Evolutionary conservation across 2,113 vertebrate genomes (phyloP).

Genomic region (Nycticryphes semicollaris): DNA sequence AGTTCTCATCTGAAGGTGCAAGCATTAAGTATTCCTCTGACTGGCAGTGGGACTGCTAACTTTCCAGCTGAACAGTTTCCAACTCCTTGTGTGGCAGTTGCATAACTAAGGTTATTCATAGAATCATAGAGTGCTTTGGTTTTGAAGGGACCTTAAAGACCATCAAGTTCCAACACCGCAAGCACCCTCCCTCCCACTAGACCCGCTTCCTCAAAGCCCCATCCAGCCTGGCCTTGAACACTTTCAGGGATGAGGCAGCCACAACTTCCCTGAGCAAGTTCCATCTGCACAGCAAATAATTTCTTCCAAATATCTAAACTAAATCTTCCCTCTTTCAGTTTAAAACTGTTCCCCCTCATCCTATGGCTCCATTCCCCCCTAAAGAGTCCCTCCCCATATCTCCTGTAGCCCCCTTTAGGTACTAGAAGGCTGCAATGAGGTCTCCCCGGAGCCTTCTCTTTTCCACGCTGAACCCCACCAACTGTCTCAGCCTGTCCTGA

Average conservation of each 20-base stretch:
- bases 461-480: neutral
- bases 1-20: neutral
- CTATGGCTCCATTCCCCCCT: neutral
- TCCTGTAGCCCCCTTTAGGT: neutral
- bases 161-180: neutral
- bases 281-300: neutral
- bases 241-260: neutral
- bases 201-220: neutral
- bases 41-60: neutral
- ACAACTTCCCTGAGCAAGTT: neutral
- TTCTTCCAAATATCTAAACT: neutral
- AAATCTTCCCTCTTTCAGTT: neutral
- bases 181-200: no score
- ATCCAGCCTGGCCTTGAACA: neutral
- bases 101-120: neutral
- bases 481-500: no score
- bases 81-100: neutral
- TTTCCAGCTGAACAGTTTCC: neutral
- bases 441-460: neutral
- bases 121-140: neutral
- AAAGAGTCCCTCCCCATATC: neutral
- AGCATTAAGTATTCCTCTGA: neutral
- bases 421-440: neutral
- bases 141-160: neutral
- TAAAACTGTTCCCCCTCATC: neutral